These are phyloP conservation scores for Ophraella communa DNA, from an alignment of 2,888 invertebrate genomes.

Conservation along the genomic window DNA sequence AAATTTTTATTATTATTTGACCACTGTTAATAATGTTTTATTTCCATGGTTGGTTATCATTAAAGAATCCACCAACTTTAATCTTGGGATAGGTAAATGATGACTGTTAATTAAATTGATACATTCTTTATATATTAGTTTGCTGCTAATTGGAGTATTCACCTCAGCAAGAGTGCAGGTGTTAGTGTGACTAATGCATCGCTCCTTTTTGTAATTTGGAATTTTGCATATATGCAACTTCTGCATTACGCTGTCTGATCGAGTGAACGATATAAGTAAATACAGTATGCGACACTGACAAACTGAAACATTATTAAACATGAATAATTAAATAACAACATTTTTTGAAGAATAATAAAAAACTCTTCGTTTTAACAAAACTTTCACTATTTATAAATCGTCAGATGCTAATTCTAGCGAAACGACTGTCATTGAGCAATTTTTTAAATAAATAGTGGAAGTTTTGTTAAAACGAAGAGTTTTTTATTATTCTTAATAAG, in stretches of 20 bases:
- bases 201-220: not conserved
- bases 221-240: not conserved
- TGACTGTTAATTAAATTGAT: conserved; percentile 13
- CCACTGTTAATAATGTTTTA: conserved; percentile 11
- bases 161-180: not conserved
- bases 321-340: no score
- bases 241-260: not conserved
- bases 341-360: no score
- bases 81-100: conserved; percentile 9
- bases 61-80: not conserved
- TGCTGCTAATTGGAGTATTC: conserved; percentile 5
- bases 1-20: conserved; percentile 13
- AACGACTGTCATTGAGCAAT: no score
- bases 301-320: no score
- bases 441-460: no score
- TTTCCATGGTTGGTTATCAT: conserved; percentile 11
- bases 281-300: not conserved
- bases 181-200: conserved; percentile 4
- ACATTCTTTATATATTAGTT: not conserved
- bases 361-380: no score
- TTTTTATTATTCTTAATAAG: no score
- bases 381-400: no score
- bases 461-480: no score
- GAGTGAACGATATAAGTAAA: not conserved
- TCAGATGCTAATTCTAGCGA: no score